Evolutionary conservation across 1,140 invertebrate genomes (phyloP).

Genomic region (Holotrichia oblita): DNA sequence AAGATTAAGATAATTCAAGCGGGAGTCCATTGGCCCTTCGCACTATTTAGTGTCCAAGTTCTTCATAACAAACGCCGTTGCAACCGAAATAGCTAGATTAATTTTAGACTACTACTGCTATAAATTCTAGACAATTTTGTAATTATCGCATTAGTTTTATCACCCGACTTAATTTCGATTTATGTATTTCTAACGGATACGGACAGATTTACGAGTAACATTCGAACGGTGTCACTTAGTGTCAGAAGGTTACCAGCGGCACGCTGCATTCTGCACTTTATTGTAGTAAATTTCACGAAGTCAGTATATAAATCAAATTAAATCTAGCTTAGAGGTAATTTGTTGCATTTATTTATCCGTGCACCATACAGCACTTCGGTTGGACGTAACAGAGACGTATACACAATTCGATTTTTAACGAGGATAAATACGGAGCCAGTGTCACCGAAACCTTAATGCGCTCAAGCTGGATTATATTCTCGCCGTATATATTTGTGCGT

Average conservation of each 20-base stretch:
- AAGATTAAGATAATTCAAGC: too few relatives aligned
- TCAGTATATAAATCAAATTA: constrained; percentile 24
- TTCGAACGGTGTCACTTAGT: constrained; percentile 23
- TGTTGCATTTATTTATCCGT: constrained; percentile 34
- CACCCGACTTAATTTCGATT: constrained; percentile 28
- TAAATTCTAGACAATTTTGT: neutral
- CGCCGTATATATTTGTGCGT: neutral
- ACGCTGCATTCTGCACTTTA: constrained; percentile 19
- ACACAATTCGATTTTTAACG: neutral
- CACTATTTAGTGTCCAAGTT: too few relatives aligned
- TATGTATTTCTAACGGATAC: constrained; percentile 25
- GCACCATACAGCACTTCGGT: neutral
- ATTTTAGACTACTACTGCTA: constrained; percentile 12
- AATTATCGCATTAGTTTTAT: constrained; percentile 26
- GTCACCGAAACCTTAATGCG: constrained; percentile 11
- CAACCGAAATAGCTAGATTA: neutral
- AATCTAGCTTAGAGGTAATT: constrained; percentile 31
- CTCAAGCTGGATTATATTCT: constrained; percentile 15
- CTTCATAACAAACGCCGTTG: neutral
- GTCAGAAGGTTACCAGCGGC: constrained; percentile 21
- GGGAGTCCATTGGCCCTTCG: too few relatives aligned
- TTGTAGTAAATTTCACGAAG: constrained; percentile 32
- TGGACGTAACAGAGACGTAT: neutral
- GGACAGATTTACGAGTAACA: constrained; percentile 23
- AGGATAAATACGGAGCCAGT: neutral